A percentile compares a stretch with the other conserved stretches of the same genome.
Conservation (phyloP, 1,140 invertebrate species). For the Gyrodactylus bullatarudis region DNA sequence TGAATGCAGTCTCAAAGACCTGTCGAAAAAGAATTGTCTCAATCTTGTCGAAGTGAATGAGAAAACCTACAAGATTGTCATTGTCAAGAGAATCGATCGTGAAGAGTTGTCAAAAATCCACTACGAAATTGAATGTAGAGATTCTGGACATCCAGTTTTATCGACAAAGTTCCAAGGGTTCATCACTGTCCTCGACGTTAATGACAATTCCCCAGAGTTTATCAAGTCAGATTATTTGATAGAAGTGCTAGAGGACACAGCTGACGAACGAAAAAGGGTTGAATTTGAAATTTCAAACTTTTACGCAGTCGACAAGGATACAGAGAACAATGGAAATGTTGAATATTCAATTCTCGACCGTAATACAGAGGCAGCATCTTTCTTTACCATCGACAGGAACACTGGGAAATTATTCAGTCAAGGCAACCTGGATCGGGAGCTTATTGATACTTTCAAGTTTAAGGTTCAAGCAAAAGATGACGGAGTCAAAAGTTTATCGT, state of each 20-base stretch:
- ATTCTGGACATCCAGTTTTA: not conserved
- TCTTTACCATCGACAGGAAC: not conserved
- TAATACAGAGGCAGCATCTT: not conserved
- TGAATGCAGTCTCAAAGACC: not conserved
- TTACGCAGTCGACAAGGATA: not conserved
- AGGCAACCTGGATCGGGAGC: not conserved
- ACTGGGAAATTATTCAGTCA: not conserved
- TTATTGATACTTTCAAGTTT: not conserved
- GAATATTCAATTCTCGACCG: not conserved
- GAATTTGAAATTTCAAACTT: not conserved
- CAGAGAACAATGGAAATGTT: not conserved
- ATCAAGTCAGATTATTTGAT: not conserved
- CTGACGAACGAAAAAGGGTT: not conserved
- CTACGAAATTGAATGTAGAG: not conserved
- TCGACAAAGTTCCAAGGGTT: not conserved
- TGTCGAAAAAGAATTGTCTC: not conserved
- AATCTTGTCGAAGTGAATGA: not conserved
- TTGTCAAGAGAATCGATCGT: not conserved
- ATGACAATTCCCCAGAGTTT: not conserved
- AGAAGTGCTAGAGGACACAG: not conserved
- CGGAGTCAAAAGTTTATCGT: not conserved
- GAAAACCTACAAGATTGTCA: not conserved
- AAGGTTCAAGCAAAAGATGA: not conserved
- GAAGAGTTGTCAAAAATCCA: not conserved
- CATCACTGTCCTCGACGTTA: not conserved